Evolutionary conservation across 1,140 invertebrate genomes (phyloP).

Genomic region (Pemphigus obesinymphae): DNA sequence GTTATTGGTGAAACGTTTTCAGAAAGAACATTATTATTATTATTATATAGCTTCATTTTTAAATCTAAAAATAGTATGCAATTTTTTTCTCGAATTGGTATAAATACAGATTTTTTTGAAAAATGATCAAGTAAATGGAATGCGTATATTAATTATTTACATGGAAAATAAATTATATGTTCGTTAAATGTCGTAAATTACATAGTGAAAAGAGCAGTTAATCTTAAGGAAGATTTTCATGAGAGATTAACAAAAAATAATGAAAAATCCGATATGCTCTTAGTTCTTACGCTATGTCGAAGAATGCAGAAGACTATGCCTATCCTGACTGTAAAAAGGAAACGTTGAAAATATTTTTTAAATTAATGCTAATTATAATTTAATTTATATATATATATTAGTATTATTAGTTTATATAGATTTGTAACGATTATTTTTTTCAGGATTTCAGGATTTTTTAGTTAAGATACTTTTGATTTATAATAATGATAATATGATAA

Average conservation of each 20-base stretch:
- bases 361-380: background rate
- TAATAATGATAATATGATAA: too few species aligned
- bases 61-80: background rate
- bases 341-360: background rate
- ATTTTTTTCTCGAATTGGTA: background rate
- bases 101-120: background rate
- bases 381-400: background rate
- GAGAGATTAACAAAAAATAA: background rate
- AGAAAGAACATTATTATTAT: background rate
- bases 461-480: too few species aligned
- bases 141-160: background rate
- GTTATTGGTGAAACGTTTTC: background rate
- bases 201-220: background rate
- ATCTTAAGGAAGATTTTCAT: background rate
- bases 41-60: background rate
- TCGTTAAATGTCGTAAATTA: background rate
- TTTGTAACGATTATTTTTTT: too few species aligned
- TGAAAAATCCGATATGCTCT: background rate
- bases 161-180: background rate
- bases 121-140: background rate
- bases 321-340: background rate
- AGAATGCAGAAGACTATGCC: background rate
- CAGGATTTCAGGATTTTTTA: too few species aligned
- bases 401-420: too few species aligned
- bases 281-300: background rate